These are phyloP conservation scores for Halcyon senegalensis DNA, from an alignment of 2,113 vertebrate species.

Conservation along the genomic window DNA sequence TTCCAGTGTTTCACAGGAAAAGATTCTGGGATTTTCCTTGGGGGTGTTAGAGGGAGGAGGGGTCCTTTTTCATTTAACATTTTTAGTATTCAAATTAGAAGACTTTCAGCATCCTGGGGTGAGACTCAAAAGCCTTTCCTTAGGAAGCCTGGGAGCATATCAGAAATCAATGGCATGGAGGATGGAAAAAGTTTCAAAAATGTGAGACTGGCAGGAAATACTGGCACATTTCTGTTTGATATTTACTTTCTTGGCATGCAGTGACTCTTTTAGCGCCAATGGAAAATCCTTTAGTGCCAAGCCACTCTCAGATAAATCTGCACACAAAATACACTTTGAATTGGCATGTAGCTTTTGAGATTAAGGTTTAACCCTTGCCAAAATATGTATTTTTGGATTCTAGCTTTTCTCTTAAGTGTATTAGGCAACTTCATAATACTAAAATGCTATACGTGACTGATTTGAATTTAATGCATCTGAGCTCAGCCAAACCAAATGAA, in stretches of 20 bases:
- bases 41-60: background rate
- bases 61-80: slow-evolving; percentile 43
- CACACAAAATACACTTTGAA: slow-evolving; percentile 60
- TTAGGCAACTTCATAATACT: background rate
- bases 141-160: slow-evolving; percentile 74
- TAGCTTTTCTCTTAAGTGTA: slow-evolving; percentile 33
- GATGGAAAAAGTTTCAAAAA: slow-evolving; percentile 79
- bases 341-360: slow-evolving; percentile 52
- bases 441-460: background rate
- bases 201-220: slow-evolving; percentile 76
- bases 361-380: slow-evolving; percentile 48
- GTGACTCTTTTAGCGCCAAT: slow-evolving; percentile 61
- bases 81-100: slow-evolving; percentile 68
- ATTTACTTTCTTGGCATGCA: slow-evolving; percentile 76
- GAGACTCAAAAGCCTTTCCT: slow-evolving; percentile 64
- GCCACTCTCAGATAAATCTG: slow-evolving; percentile 76
- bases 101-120: slow-evolving; percentile 61
- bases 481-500: slow-evolving; percentile 4
- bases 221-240: slow-evolving; percentile 73
- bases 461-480: slow-evolving; percentile 3
- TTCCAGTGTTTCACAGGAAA: slow-evolving; percentile 41
- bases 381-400: slow-evolving; percentile 27
- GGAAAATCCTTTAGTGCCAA: slow-evolving; percentile 81
- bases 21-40: slow-evolving; percentile 45
- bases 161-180: slow-evolving; percentile 73